A percentile compares a stretch with the other conserved stretches of the same genome.
These are phyloP conservation scores for Camelus bactrianus DNA, from an alignment of 2,113 vertebrate genomes.

Conservation along the genomic window DNA sequence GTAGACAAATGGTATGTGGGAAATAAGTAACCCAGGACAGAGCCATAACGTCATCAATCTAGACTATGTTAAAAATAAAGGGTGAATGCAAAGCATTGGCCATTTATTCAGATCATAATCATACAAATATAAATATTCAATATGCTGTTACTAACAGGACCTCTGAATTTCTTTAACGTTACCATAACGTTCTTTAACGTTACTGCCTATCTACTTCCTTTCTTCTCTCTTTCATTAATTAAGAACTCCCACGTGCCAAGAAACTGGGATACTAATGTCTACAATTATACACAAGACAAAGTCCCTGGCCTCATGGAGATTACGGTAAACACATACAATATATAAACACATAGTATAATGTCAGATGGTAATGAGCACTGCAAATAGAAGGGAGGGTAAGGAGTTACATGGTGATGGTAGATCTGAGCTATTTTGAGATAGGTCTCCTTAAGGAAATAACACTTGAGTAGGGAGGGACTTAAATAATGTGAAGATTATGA, in stretches of 20 bases:
- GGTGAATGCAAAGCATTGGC: not conserved
- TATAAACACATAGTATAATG: not conserved
- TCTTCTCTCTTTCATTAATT: not conserved
- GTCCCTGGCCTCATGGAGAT: not conserved
- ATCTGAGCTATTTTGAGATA: not conserved
- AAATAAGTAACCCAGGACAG: not conserved
- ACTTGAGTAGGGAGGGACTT: not conserved
- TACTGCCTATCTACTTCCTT: not conserved
- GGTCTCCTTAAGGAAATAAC: not conserved
- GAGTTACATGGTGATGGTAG: not conserved
- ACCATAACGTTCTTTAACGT: not conserved
- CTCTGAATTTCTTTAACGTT: slow-evolving; percentile 6
- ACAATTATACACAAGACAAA: not conserved
- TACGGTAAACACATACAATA: not conserved
- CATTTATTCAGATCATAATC: not conserved
- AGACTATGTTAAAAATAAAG: slow-evolving; percentile 40
- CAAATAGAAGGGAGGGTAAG: not conserved
- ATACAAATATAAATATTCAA: slow-evolving; percentile 6
- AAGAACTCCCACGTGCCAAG: not conserved
- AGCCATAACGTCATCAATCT: not conserved
- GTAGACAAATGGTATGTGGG: not conserved
- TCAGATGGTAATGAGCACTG: not conserved
- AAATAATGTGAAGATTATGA: not conserved
- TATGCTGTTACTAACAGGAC: not conserved
- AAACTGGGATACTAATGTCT: not conserved